phyloP scores from a whole-genome alignment of 2,797 vertebrate species.

The Gobionotothen gibberifrons region DNA sequence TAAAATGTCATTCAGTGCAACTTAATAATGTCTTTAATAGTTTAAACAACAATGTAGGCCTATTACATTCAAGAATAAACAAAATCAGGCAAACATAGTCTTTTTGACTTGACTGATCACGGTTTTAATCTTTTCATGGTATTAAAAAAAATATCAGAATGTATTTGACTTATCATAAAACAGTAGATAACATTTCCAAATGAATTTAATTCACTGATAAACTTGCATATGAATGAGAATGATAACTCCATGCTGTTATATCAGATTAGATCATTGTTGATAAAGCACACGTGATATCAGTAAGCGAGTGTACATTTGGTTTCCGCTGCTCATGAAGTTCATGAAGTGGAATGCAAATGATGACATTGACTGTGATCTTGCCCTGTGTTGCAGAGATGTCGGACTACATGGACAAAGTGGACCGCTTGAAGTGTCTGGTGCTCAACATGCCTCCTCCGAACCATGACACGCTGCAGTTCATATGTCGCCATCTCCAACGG shows the following conservation, averaged over 20 bases:
- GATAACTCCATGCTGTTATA: constrained; percentile 11
- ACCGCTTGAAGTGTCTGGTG: constrained; percentile 86
- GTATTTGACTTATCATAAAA: constrained; percentile 15
- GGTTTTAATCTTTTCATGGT: background rate
- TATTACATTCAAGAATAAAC: background rate
- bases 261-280: constrained; percentile 43
- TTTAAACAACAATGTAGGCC: background rate
- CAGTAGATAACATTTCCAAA: background rate
- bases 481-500: constrained; percentile 90
- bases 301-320: constrained; percentile 29
- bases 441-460: constrained; percentile 87
- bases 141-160: constrained; percentile 9
- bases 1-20: background rate
- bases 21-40: background rate
- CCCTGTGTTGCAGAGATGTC: constrained; percentile 83
- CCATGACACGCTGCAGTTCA: constrained; percentile 87
- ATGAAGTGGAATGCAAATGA: constrained; percentile 13
- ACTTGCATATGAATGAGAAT: constrained; percentile 1
- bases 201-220: background rate
- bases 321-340: constrained; percentile 28
- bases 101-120: background rate
- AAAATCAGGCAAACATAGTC: background rate
- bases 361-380: constrained; percentile 8
- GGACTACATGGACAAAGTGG: constrained; percentile 85
- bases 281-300: constrained; percentile 30